A percentile compares a stretch with the other conserved stretches of the same genome.
phyloP scores from a whole-genome alignment of 35 echinoderm and acorn worm species.

The Strongylocentrotus purpuratus region DNA sequence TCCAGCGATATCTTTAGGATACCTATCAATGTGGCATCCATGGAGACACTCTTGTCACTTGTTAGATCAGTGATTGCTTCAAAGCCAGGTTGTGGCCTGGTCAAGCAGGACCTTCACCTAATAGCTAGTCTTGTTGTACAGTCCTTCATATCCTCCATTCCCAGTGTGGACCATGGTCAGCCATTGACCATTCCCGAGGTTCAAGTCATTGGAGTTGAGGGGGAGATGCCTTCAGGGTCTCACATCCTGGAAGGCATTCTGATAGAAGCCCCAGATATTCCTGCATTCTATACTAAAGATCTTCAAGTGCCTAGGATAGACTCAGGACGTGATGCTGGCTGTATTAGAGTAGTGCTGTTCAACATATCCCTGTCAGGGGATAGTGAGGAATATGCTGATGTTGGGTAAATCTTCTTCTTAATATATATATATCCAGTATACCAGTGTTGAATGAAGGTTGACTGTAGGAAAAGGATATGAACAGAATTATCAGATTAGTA shows the following conservation, averaged over 20 bases:
- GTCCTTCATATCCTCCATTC: slow-evolving; percentile 61
- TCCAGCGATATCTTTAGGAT: slow-evolving; percentile 20
- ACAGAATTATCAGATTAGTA: no score
- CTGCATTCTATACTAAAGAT: background rate
- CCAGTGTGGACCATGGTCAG: background rate
- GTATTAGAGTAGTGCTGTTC: slow-evolving; percentile 74
- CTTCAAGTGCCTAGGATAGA: background rate
- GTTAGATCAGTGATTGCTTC: slow-evolving; percentile 66
- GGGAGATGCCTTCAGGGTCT: slow-evolving; percentile 38
- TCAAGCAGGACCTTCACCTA: slow-evolving; percentile 32
- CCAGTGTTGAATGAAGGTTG: no score
- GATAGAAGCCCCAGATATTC: slow-evolving; percentile 61
- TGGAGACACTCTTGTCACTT: slow-evolving; percentile 68
- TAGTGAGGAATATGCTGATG: slow-evolving; percentile 57
- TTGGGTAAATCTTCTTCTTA: background rate
- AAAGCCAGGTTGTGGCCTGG: slow-evolving; percentile 71
- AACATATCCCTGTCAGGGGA: slow-evolving; percentile 84
- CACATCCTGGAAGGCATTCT: slow-evolving; percentile 65
- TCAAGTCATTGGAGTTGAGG: slow-evolving; percentile 47
- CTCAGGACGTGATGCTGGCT: background rate
- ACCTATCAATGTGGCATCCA: slow-evolving; percentile 59
- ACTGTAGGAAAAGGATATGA: no score
- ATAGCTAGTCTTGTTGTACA: slow-evolving; percentile 75
- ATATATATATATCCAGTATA: no score
- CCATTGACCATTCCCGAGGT: slow-evolving; percentile 43